A percentile compares a stretch with the other conserved stretches of the same genome.
Evolutionary conservation across 2,888 invertebrate genomes (phyloP).

Genomic region (Empis stercorea): DNA sequence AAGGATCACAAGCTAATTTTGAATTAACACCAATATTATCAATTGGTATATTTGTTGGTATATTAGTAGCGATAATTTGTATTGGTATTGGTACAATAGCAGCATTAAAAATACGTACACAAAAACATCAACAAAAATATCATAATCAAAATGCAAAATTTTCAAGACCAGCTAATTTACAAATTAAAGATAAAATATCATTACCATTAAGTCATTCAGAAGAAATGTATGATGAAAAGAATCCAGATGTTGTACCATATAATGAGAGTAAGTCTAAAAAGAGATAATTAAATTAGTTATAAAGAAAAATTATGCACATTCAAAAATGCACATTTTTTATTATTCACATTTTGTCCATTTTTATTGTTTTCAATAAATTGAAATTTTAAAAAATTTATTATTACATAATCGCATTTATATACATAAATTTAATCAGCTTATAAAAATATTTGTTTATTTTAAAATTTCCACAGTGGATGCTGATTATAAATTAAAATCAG

Average conservation of each 20-base stretch:
- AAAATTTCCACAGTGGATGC: slow-evolving; percentile 38
- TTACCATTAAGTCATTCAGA: slow-evolving; percentile 51
- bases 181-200: slow-evolving; percentile 53
- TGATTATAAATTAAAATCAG: slow-evolving; percentile 59
- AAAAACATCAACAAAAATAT: slow-evolving; percentile 34
- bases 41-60: slow-evolving; percentile 37
- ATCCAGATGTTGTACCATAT: slow-evolving; percentile 78
- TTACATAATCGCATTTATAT: too few relatives aligned
- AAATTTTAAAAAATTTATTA: too few relatives aligned
- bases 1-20: slow-evolving; percentile 40
- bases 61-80: slow-evolving; percentile 35
- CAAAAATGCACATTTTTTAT: too few relatives aligned
- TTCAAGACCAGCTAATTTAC: slow-evolving; percentile 47
- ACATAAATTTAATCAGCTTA: too few relatives aligned
- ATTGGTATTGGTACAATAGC: slow-evolving; percentile 35
- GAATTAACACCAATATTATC: slow-evolving; percentile 42
- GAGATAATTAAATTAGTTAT: neutral
- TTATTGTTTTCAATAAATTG: too few relatives aligned
- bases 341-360: too few relatives aligned
- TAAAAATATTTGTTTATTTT: too few relatives aligned
- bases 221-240: slow-evolving; percentile 73
- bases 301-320: neutral
- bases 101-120: slow-evolving; percentile 33
- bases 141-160: slow-evolving; percentile 37
- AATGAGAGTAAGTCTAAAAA: slow-evolving; percentile 60